These are phyloP conservation scores for Apamea sordens DNA, from an alignment of 2,888 invertebrate genomes.

Conservation along the genomic window DNA sequence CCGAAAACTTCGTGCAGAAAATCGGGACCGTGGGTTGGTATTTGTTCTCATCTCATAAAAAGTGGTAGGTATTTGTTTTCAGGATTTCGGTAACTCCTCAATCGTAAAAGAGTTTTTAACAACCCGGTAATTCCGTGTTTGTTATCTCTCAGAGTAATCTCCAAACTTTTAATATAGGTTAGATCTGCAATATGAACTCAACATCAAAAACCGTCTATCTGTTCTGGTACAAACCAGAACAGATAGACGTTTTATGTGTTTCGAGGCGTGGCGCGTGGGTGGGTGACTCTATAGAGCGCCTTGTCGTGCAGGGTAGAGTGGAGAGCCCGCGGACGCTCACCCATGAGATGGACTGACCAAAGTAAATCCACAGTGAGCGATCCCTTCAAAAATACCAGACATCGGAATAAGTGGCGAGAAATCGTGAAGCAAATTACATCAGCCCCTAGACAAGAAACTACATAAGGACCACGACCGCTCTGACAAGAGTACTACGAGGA, in stretches of 20 bases:
- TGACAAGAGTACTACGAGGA: not conserved
- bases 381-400: not conserved
- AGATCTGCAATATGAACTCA: constrained; percentile 18
- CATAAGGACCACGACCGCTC: not conserved
- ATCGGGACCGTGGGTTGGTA: constrained; percentile 20
- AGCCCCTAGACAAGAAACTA: not conserved
- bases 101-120: constrained; percentile 63
- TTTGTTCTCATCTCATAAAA: constrained; percentile 45
- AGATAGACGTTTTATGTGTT: not conserved
- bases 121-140: constrained; percentile 52
- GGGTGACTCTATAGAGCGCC: not conserved
- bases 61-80: constrained; percentile 53
- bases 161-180: constrained; percentile 42
- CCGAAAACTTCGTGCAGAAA: constrained; percentile 27
- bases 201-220: not conserved
- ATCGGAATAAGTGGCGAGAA: not conserved
- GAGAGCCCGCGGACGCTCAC: too few species aligned
- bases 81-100: constrained; percentile 40
- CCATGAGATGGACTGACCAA: not conserved
- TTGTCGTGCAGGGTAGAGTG: not conserved
- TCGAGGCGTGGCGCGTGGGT: not conserved
- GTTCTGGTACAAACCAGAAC: not conserved
- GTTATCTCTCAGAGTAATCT: constrained; percentile 47
- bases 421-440: not conserved
- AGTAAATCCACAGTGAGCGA: too few species aligned